Conservation (phyloP, 2,888 invertebrate genomes). For the Dicyrtoma fusca region DNA sequence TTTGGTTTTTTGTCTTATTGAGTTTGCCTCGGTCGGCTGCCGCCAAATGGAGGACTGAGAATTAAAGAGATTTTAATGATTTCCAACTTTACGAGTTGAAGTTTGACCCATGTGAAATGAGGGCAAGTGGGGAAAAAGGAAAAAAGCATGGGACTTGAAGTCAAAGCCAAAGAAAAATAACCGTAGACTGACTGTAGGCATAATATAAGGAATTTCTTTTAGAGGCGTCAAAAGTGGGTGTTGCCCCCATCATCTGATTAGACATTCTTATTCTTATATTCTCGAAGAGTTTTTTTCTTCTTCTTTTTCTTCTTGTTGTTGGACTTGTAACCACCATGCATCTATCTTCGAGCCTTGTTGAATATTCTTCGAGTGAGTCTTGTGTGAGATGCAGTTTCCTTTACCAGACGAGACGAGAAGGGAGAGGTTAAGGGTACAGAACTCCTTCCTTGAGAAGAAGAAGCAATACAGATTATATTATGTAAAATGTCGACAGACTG, state of each 20-base stretch:
- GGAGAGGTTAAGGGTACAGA: too few species aligned
- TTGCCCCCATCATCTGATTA: constrained; percentile 27
- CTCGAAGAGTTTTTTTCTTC: neutral
- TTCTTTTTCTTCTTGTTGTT: neutral
- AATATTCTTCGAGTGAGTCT: too few species aligned
- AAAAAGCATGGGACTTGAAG: too few species aligned
- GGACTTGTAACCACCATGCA: neutral
- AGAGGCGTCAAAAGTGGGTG: constrained; percentile 55
- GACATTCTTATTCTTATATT: constrained; percentile 1
- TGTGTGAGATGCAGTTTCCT: too few species aligned
- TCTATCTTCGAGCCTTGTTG: neutral
- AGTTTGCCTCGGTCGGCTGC: neutral
- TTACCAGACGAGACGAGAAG: too few species aligned
- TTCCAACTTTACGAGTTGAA: neutral
- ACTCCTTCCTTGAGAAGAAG: too few species aligned
- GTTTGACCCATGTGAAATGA: constrained; percentile 22
- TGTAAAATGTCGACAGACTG: too few species aligned
- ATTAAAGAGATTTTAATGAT: constrained; percentile 19
- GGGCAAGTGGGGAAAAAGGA: neutral
- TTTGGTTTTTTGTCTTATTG: too few species aligned
- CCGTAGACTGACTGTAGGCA: too few species aligned
- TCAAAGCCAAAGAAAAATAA: too few species aligned
- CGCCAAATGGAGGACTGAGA: constrained; percentile 8
- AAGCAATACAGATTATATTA: too few species aligned
- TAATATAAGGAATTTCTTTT: constrained; percentile 8